Percentiles rank a stretch among this genome's conserved stretches.
Evolutionary conservation across 2,888 invertebrate species (phyloP).

Genomic region (Pyralis farinalis): DNA sequence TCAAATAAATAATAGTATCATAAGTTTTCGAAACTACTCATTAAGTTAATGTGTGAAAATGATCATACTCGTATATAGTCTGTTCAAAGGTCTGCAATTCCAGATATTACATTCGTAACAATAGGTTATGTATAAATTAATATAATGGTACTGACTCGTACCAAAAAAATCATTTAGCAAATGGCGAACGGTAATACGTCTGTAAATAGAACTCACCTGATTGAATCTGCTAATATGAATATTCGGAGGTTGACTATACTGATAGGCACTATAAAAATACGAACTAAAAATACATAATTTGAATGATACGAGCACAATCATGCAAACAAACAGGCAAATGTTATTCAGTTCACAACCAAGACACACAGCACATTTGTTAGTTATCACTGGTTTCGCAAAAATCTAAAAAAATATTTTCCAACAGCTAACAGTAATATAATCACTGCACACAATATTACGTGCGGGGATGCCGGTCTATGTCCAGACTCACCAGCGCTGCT

Average conservation of each 20-base stretch:
- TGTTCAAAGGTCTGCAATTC: slow-evolving; percentile 22
- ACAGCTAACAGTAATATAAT: slow-evolving; percentile 66
- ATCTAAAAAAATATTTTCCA: slow-evolving; percentile 60
- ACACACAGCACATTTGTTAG: slow-evolving; percentile 27
- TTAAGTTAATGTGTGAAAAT: too few relatives aligned
- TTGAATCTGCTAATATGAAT: slow-evolving; percentile 17
- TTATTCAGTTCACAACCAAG: slow-evolving; percentile 15
- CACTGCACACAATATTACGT: slow-evolving; percentile 75
- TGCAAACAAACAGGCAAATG: slow-evolving; percentile 43
- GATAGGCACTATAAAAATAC: slow-evolving; percentile 2
- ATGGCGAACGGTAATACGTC: slow-evolving; percentile 24
- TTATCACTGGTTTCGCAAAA: slow-evolving; percentile 54
- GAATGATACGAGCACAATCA: slow-evolving; percentile 34
- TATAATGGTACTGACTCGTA: slow-evolving; percentile 28
- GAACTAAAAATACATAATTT: slow-evolving; percentile 10
- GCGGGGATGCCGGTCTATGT: slow-evolving; percentile 60
- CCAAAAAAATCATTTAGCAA: slow-evolving; percentile 30
- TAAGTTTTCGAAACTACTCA: too few relatives aligned
- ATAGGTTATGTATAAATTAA: slow-evolving; percentile 24
- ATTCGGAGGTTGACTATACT: slow-evolving; percentile 5
- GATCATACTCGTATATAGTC: slow-evolving; percentile 9
- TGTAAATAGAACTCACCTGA: slow-evolving; percentile 37
- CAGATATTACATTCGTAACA: slow-evolving; percentile 10
- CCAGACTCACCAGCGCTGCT: slow-evolving; percentile 72
- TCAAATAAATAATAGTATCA: too few relatives aligned